These are phyloP conservation scores for Pharmacophagus antenor DNA, from an alignment of 2,888 invertebrate species.

Conservation along the genomic window DNA sequence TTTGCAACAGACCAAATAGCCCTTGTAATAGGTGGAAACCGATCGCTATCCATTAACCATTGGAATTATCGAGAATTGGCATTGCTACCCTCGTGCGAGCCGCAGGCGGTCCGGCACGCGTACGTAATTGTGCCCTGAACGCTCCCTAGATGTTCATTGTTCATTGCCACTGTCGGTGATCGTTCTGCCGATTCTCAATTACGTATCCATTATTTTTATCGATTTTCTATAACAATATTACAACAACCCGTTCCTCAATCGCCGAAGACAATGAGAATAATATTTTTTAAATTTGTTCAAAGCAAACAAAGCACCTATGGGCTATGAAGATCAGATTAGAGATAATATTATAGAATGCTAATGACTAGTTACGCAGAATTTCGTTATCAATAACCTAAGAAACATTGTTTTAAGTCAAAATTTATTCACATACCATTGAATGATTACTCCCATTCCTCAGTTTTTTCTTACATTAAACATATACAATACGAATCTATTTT, in stretches of 20 bases:
- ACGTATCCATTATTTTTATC: constrained; percentile 24
- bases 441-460: neutral
- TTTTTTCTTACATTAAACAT: neutral
- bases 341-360: neutral
- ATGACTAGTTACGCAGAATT: too few species aligned
- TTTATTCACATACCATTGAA: too few species aligned
- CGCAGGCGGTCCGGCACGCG: constrained; percentile 55
- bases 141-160: constrained; percentile 61
- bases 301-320: neutral
- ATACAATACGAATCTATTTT: neutral
- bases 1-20: constrained; percentile 58
- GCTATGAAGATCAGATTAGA: neutral
- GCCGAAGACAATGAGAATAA: neutral
- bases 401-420: too few species aligned
- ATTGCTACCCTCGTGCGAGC: constrained; percentile 43
- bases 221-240: constrained; percentile 4
- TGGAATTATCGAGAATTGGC: constrained; percentile 66
- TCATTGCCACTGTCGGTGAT: constrained; percentile 46
- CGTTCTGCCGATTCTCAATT: constrained; percentile 35
- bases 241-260: constrained; percentile 17
- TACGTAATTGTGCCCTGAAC: constrained; percentile 55
- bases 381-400: too few species aligned
- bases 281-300: neutral
- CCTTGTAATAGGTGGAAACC: constrained; percentile 56
- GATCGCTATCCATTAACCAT: constrained; percentile 65